phyloP scores from a whole-genome alignment of 37 sponge, comb jelly and placozoan species.

The Axinella damicornis region DNA sequence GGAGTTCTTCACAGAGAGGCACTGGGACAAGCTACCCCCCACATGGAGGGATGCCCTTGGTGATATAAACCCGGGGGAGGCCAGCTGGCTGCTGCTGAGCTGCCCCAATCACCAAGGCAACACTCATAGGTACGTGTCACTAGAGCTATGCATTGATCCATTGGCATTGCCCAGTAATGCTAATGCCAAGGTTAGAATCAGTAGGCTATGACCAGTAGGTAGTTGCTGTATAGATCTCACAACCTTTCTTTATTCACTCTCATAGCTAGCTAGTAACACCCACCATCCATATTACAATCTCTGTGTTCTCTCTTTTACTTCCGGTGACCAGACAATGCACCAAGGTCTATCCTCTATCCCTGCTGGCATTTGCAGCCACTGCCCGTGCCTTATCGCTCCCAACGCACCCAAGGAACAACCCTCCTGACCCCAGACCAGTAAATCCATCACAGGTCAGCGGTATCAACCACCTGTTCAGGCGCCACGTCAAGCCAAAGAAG shows the following conservation, averaged over 20 bases:
- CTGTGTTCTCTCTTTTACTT: no score
- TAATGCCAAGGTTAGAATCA: no score
- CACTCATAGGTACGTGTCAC: not conserved
- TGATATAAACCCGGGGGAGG: not conserved
- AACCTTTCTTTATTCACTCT: no score
- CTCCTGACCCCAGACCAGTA: no score
- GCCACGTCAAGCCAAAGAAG: constrained; percentile 83
- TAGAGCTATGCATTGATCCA: no score
- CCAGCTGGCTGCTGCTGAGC: constrained; percentile 29
- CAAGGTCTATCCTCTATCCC: constrained; percentile 76
- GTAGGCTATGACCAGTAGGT: no score
- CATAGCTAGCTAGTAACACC: no score
- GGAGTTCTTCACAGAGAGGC: constrained; percentile 83
- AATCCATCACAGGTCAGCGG: constrained; percentile 21
- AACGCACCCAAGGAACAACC: not conserved
- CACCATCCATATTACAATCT: no score
- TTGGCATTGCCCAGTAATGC: no score
- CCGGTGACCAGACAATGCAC: not conserved
- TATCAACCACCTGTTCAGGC: constrained; percentile 52
- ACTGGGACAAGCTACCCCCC: constrained; percentile 72
- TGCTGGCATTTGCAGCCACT: constrained; percentile 67
- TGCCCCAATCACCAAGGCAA: not conserved
- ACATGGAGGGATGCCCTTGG: constrained; percentile 52
- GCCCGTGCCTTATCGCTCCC: constrained; percentile 25
- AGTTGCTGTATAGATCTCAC: no score